A percentile compares a stretch with the other conserved stretches of the same genome.
phyloP scores from a whole-genome alignment of 2,888 invertebrate species.

The Diarsia dahlii region DNA sequence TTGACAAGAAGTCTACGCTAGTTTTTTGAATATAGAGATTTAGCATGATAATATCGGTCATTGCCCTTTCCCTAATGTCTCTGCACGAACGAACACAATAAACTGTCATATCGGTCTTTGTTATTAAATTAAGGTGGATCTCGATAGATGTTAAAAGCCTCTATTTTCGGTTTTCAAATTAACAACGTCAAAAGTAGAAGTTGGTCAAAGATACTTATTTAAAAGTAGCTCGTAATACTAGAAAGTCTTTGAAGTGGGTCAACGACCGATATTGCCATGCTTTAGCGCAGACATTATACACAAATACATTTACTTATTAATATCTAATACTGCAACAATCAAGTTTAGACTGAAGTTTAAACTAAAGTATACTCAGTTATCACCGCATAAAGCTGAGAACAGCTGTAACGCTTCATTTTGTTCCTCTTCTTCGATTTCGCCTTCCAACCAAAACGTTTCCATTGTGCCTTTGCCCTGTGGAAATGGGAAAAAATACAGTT shows the following conservation, averaged over 20 bases:
- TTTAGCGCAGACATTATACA: neutral
- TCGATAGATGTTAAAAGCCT: no score
- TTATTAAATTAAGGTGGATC: neutral
- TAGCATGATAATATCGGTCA: neutral
- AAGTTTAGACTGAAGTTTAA: neutral
- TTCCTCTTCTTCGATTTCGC: slow-evolving; percentile 89
- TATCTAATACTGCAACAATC: neutral
- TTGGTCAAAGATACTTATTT: no score
- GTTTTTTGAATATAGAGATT: neutral
- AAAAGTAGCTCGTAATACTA: no score
- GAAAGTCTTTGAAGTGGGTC: neutral
- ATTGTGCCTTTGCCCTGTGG: slow-evolving; percentile 96
- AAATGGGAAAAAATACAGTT: slow-evolving; percentile 46
- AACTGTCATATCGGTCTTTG: neutral
- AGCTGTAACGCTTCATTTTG: slow-evolving; percentile 85
- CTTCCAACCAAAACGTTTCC: slow-evolving; percentile 95
- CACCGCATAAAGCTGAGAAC: slow-evolving; percentile 83
- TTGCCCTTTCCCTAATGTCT: neutral
- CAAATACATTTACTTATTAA: neutral
- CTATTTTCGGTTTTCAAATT: neutral
- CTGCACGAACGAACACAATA: neutral
- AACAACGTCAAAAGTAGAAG: neutral
- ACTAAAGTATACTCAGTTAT: slow-evolving; percentile 65
- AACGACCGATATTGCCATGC: neutral
- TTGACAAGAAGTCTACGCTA: neutral